Conservation (phyloP, 2,797 vertebrate species). For the Sardinella longiceps region DNA sequence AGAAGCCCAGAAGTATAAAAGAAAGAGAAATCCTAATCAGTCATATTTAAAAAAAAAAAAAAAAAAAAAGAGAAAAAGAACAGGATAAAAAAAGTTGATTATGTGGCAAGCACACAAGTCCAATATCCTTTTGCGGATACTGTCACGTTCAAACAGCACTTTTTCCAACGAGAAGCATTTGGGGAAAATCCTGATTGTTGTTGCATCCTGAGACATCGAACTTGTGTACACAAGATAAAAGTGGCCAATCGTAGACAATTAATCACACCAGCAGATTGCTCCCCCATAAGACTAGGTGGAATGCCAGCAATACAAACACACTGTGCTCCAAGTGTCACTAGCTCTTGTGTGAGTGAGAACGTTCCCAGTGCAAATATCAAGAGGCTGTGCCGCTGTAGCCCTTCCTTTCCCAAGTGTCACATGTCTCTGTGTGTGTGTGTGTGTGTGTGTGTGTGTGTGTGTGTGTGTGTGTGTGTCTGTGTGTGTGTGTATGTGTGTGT, state of each 20-base stretch:
- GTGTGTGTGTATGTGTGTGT: background rate
- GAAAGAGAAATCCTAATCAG: conserved; percentile 19
- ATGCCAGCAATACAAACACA: background rate
- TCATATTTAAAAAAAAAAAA: background rate
- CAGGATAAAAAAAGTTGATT: conserved; percentile 13
- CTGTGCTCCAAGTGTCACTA: background rate
- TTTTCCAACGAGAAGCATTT: background rate
- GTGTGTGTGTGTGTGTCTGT: background rate
- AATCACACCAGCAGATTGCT: background rate
- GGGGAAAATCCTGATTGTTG: background rate
- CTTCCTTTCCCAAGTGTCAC: background rate
- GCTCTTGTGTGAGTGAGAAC: background rate
- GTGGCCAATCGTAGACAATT: background rate
- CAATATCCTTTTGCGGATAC: background rate
- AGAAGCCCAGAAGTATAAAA: background rate
- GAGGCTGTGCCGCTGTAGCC: background rate
- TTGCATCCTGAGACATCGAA: background rate
- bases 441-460: background rate
- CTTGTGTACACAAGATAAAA: conserved; percentile 5
- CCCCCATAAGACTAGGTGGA: background rate
- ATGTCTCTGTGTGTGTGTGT: background rate
- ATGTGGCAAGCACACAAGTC: background rate
- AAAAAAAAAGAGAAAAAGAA: background rate
- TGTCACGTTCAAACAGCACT: background rate
- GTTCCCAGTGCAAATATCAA: conserved; percentile 2